Base-by-base conservation (phyloP, 2,888 invertebrate species). In the Melanotus villosus region DNA sequence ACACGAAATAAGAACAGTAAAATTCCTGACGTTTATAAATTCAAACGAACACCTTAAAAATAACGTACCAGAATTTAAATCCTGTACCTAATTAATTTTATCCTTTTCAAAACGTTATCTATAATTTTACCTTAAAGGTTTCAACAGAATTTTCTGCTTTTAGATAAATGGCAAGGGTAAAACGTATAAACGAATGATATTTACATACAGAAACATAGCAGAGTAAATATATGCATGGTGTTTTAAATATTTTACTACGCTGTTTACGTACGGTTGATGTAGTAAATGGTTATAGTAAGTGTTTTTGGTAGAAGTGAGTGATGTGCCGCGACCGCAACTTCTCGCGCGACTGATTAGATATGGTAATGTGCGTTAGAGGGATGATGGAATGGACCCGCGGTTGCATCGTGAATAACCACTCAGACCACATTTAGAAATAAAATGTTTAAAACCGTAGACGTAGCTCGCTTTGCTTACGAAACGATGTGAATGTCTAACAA, bases 271-370 rank as follows among this genome's bases (percentile, higher is more conserved):
- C 7, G 23, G 47, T 26, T 58, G 23, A 47, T 47, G 66, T 59
- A 66, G 66, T 66, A 60, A 66, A 66, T 43, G 59, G 59, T 56
- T 60, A 52, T 52, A 59, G 52, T 60, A 60, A 66, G 50, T 38
- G 47, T 66, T 66, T n/a, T 63, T 63, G 52, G 54, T 57, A 34
- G 26, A 34, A 41, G 45, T 57, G 56, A 67, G 60, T 65, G 63
- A 68, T 63, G 59, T 59, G 56, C 63, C 45, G 63, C 59, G 60
- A 69, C 69, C 69, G 30, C 65, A 69, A 69, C 9, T 65, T 60
- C 58, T 69, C 59, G 54, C 50, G 41, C 62, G 26, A 36, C 52
- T 43, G 69, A 69, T 69, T 69, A 69, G 69, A 69, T 69, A 69
- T 60, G 65, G 69, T 69, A 69, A 69, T 69, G 60, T 50, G 34